Conservation (phyloP, 2,113 vertebrate genomes). For the Caracal caracal region DNA sequence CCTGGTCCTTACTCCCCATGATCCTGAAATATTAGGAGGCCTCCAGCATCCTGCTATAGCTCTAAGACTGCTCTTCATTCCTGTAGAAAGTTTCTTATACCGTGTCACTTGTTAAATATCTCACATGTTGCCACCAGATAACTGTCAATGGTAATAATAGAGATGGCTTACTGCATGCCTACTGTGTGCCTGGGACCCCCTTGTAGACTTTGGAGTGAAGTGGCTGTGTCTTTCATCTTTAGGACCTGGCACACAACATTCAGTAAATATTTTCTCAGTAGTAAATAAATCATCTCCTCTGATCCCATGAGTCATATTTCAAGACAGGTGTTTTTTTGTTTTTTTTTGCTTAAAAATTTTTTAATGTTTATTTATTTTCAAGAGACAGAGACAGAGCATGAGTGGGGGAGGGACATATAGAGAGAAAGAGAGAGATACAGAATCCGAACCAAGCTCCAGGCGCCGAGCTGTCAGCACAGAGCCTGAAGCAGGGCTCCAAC, state of each 20-base stretch:
- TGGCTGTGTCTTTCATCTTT: neutral
- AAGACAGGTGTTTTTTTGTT: neutral
- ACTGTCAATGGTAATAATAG: neutral
- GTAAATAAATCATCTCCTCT: conserved; percentile 32
- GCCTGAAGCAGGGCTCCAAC: neutral
- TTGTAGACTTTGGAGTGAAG: neutral
- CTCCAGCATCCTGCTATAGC: neutral
- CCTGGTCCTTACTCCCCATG: neutral
- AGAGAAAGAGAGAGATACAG: neutral
- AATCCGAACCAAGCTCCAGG: neutral
- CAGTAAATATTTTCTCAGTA: neutral
- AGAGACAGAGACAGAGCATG: neutral
- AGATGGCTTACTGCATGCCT: neutral
- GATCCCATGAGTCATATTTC: neutral
- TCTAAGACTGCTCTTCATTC: neutral
- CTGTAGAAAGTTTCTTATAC: neutral
- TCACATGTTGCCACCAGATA: neutral
- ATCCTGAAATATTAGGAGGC: neutral
- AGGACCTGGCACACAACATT: neutral
- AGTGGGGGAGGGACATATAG: neutral
- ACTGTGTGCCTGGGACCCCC: neutral
- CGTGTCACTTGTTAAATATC: neutral
- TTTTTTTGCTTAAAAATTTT: neutral
- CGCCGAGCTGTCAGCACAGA: neutral
- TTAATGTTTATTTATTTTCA: neutral